Conservation (phyloP, 1,140 invertebrate genomes). For the Ostrea denselamellosa region DNA sequence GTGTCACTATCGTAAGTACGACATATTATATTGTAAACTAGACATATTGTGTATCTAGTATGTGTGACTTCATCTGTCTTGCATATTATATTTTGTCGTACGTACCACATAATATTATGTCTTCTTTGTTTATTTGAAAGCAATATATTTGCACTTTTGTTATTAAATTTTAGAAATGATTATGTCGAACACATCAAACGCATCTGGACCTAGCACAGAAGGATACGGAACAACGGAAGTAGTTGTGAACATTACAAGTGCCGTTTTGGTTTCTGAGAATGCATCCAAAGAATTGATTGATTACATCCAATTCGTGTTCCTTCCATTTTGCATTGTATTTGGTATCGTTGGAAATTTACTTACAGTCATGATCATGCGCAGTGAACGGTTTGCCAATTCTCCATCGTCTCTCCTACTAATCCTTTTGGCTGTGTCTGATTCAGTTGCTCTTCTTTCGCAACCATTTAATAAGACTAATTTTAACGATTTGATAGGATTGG, state of each 20-base stretch:
- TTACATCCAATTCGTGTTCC: neutral
- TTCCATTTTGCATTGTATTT: neutral
- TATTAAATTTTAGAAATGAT: too few relatives aligned
- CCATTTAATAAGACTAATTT: constrained; percentile 48
- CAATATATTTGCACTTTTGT: too few relatives aligned
- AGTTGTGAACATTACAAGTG: neutral
- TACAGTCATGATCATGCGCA: constrained; percentile 41
- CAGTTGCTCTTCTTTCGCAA: constrained; percentile 5
- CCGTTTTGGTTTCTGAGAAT: neutral
- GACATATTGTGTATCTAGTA: too few relatives aligned
- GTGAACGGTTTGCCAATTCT: neutral
- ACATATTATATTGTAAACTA: too few relatives aligned
- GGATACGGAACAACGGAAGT: too few relatives aligned
- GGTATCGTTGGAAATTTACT: constrained; percentile 43
- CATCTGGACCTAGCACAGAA: too few relatives aligned
- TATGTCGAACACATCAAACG: too few relatives aligned
- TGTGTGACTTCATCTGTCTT: too few relatives aligned
- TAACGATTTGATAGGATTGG: constrained; percentile 31
- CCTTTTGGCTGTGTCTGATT: constrained; percentile 43
- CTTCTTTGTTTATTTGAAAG: too few relatives aligned
- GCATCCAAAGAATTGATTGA: neutral
- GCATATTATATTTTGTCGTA: too few relatives aligned
- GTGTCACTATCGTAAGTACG: too few relatives aligned
- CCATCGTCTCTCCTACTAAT: constrained; percentile 32
- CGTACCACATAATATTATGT: too few relatives aligned